Evolutionary conservation across 2,113 vertebrate genomes (phyloP).

Genomic region (Holacanthus passer): DNA sequence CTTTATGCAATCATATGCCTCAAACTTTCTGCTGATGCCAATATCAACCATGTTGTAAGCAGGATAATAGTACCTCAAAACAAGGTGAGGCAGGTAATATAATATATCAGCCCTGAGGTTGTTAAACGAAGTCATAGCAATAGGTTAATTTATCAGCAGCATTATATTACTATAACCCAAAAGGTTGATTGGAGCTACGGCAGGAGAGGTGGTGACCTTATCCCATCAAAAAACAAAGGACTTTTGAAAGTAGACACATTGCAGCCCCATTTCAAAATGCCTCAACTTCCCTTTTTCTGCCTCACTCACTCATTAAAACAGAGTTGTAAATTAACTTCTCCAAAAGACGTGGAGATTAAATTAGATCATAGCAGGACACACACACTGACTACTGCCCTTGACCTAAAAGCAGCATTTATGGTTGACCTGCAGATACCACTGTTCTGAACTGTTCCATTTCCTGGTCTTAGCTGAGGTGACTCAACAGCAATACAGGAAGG

Average conservation of each 20-base stretch:
- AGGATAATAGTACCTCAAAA: neutral
- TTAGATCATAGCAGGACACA: slow-evolving; percentile 43
- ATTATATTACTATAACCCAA: neutral
- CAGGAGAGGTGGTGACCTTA: neutral
- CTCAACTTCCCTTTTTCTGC: slow-evolving; percentile 17
- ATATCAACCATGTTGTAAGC: neutral
- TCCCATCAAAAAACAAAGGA: neutral
- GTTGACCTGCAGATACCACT: slow-evolving; percentile 12
- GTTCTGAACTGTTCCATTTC: slow-evolving; percentile 8
- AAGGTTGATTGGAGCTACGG: neutral
- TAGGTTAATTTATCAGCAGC: neutral
- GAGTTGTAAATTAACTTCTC: slow-evolving; percentile 16
- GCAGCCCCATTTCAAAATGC: neutral
- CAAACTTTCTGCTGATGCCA: neutral
- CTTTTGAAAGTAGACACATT: neutral
- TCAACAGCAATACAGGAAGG: slow-evolving; percentile 53
- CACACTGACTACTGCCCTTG: slow-evolving; percentile 44
- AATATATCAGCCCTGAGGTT: neutral
- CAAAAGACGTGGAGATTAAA: slow-evolving; percentile 25
- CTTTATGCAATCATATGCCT: neutral
- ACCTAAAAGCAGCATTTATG: slow-evolving; percentile 35
- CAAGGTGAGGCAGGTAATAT: neutral
- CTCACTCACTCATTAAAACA: neutral
- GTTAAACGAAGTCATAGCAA: neutral
- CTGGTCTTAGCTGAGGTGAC: slow-evolving; percentile 55